A percentile compares a stretch with the other conserved stretches of the same genome.
Evolutionary conservation across 2,888 invertebrate species (phyloP).

Genomic region (Scaptomyza parva): DNA sequence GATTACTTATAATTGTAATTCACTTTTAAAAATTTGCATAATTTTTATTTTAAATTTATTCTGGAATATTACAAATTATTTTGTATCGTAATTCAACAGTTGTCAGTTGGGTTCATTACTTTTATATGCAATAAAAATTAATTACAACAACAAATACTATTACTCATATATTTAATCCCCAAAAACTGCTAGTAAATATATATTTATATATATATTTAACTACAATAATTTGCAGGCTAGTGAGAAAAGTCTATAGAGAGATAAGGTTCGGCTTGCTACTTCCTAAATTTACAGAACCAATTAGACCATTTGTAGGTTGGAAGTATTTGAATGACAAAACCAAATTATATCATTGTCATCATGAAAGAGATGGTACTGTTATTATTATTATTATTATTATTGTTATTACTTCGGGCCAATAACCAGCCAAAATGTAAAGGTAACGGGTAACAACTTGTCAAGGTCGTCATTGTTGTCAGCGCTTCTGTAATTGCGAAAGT

Average conservation of each 20-base stretch:
- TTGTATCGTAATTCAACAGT: constrained; percentile 4
- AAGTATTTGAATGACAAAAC: constrained; percentile 6
- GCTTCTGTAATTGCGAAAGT: constrained; percentile 56
- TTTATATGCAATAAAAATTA: constrained; percentile 12
- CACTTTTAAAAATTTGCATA: neutral
- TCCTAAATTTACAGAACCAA: constrained; percentile 65
- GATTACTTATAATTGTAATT: neutral
- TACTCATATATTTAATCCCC: neutral
- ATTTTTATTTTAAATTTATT: constrained; percentile 19
- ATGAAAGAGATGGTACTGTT: constrained; percentile 25
- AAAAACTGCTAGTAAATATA: neutral
- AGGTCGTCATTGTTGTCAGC: constrained; percentile 54
- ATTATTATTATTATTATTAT: constrained; percentile 3
- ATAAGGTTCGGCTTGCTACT: constrained; percentile 10
- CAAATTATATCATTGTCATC: constrained; percentile 57
- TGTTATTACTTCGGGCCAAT: constrained; percentile 24
- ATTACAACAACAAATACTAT: constrained; percentile 14
- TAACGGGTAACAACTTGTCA: constrained; percentile 57
- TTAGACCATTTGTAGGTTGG: constrained; percentile 46
- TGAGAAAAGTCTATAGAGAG: constrained; percentile 32
- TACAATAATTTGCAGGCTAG: constrained; percentile 37
- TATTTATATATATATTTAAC: constrained; percentile 2
- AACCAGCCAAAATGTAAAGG: constrained; percentile 45
- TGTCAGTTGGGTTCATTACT: neutral
- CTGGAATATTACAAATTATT: constrained; percentile 9